These are phyloP conservation scores for Drosophila phalerata DNA, from an alignment of 2,888 invertebrate genomes.

Conservation along the genomic window DNA sequence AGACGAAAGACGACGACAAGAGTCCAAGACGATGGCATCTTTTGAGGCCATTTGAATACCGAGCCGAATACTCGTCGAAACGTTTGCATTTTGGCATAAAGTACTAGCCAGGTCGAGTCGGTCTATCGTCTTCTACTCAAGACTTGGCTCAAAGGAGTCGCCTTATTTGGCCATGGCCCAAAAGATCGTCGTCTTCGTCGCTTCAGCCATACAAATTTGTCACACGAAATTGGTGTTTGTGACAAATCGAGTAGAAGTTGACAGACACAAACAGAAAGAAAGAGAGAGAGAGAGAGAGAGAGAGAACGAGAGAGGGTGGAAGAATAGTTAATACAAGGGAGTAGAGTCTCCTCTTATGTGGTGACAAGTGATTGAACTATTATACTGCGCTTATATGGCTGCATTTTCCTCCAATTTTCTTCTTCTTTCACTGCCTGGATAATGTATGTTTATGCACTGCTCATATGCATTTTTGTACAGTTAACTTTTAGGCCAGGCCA, in stretches of 20 bases:
- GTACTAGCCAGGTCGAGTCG: conserved; percentile 41
- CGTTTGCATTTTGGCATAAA: conserved; percentile 67
- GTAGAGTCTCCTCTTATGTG: conserved; percentile 37
- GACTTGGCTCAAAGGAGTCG: conserved; percentile 54
- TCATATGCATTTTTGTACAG: conserved; percentile 74
- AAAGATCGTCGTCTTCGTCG: conserved; percentile 42
- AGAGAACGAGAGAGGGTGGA: not conserved
- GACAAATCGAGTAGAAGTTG: conserved; percentile 67
- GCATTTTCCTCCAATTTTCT: conserved; percentile 26
- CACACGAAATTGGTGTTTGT: conserved; percentile 82
- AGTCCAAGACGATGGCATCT: conserved; percentile 51
- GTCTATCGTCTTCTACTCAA: conserved; percentile 14
- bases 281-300: not conserved
- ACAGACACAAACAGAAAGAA: not conserved
- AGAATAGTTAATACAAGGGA: not conserved
- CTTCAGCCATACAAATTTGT: conserved; percentile 73
- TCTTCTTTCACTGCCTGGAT: conserved; percentile 17
- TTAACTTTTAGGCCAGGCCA: conserved; percentile 47
- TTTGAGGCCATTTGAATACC: conserved; percentile 72
- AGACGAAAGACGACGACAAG: conserved; percentile 1
- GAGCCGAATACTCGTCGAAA: conserved; percentile 31
- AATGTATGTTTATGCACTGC: conserved; percentile 59
- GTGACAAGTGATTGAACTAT: conserved; percentile 80
- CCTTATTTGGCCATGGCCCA: conserved; percentile 74
- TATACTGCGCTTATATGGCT: conserved; percentile 61